phyloP scores from a whole-genome alignment of 1,140 invertebrate genomes.

The Tetragnatha versicolor region DNA sequence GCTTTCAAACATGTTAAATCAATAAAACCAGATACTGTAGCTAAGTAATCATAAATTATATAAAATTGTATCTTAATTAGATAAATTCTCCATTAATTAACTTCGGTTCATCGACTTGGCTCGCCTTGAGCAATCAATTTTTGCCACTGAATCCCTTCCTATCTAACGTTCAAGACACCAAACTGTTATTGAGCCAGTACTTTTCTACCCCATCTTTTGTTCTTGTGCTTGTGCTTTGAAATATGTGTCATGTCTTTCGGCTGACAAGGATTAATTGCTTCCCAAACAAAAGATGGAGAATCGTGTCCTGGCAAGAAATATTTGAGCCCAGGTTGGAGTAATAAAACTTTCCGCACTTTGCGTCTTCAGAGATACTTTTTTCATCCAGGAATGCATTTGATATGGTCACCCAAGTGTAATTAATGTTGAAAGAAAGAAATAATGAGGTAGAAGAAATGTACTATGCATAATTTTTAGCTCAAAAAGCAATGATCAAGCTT shows the following conservation, averaged over 20 bases:
- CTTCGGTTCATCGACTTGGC: background rate
- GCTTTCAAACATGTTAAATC: no score
- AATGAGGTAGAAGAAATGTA: no score
- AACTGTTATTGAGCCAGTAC: slow-evolving; percentile 7
- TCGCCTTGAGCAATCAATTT: background rate
- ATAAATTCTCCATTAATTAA: background rate
- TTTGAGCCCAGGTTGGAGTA: background rate
- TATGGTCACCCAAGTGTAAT: no score
- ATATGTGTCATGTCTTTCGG: slow-evolving; percentile 33
- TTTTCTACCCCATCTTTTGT: slow-evolving; percentile 5
- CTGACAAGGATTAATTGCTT: slow-evolving; percentile 46
- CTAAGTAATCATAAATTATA: background rate
- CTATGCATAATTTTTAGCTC: no score
- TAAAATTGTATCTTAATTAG: background rate
- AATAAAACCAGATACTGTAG: no score
- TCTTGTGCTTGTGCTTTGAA: slow-evolving; percentile 8
- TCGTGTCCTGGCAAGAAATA: background rate
- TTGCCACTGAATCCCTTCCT: background rate
- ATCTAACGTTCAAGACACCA: slow-evolving; percentile 17
- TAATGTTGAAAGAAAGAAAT: no score
- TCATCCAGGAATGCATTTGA: no score
- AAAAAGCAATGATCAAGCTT: no score
- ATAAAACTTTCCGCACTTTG: background rate
- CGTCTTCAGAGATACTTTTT: no score
- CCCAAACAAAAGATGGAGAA: slow-evolving; percentile 14